Conservation (phyloP, 2,113 vertebrate genomes). For the Oreotrochilus melanogaster region DNA sequence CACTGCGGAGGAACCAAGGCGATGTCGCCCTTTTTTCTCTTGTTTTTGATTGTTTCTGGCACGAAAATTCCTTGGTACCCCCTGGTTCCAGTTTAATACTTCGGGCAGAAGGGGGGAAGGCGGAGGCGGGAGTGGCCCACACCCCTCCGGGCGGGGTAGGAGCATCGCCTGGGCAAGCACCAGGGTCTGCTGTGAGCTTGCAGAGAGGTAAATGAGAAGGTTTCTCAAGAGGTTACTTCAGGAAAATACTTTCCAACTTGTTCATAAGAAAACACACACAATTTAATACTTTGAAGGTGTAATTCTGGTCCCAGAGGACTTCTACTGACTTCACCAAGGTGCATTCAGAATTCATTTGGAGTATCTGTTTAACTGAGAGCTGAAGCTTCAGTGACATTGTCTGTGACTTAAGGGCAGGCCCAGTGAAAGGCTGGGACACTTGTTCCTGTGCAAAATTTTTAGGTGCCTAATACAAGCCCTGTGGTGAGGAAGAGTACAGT, state of each 20-base stretch:
- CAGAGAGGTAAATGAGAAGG: background rate
- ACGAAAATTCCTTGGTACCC: background rate
- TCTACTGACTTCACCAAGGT: background rate
- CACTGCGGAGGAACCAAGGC: too few species aligned
- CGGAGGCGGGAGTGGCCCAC: background rate
- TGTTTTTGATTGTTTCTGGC: background rate
- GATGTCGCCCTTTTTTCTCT: background rate
- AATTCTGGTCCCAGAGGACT: background rate
- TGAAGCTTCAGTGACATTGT: background rate
- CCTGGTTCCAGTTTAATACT: background rate
- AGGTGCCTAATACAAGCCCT: background rate
- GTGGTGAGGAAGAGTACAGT: background rate
- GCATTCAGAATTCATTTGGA: background rate
- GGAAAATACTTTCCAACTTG: background rate
- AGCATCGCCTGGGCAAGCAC: background rate
- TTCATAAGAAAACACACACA: background rate
- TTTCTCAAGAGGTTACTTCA: background rate
- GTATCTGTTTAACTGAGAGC: background rate
- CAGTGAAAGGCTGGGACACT: background rate
- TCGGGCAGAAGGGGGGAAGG: fast-evolving
- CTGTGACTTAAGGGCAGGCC: background rate
- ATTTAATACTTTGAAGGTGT: background rate
- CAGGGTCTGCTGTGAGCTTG: background rate
- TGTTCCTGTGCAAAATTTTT: background rate
- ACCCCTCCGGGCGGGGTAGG: fast-evolving